phyloP scores from a whole-genome alignment of 2,888 invertebrate genomes.

The Leptopterna dolabrata region DNA sequence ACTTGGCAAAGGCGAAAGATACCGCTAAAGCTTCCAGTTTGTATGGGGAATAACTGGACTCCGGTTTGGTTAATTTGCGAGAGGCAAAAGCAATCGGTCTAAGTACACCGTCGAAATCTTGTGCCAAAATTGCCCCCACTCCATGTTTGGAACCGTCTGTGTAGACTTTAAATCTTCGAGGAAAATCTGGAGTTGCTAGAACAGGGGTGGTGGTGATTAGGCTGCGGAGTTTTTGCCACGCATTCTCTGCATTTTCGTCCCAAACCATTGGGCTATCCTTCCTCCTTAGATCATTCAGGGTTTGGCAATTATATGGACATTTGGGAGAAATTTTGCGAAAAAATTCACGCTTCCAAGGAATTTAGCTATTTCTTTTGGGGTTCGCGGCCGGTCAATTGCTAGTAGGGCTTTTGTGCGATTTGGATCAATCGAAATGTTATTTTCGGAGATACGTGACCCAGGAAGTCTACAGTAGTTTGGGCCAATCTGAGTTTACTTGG shows the following conservation, averaged over 20 bases:
- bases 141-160: neutral
- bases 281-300: no score
- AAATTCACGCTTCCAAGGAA: constrained; percentile 63
- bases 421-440: neutral
- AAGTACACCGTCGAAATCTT: neutral
- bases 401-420: constrained; percentile 53
- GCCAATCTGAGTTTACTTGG: no score
- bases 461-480: no score
- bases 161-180: neutral
- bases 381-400: constrained; percentile 54
- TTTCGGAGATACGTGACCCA: constrained; percentile 9
- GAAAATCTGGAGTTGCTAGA: no score
- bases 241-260: no score
- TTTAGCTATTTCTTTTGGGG: constrained; percentile 56
- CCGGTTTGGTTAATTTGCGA: neutral
- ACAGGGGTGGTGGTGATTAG: no score
- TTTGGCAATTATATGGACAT: constrained; percentile 57
- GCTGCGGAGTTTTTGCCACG: no score
- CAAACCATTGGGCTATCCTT: no score
- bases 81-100: neutral
- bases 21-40: constrained; percentile 28
- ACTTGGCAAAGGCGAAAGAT: neutral
- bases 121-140: neutral
- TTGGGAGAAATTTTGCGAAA: constrained; percentile 62
- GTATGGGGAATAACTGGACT: constrained; percentile 9